Percentiles rank a stretch among this genome's conserved stretches.
Conservation (phyloP, 1,140 invertebrate species). For the Solenopsis fugax region DNA sequence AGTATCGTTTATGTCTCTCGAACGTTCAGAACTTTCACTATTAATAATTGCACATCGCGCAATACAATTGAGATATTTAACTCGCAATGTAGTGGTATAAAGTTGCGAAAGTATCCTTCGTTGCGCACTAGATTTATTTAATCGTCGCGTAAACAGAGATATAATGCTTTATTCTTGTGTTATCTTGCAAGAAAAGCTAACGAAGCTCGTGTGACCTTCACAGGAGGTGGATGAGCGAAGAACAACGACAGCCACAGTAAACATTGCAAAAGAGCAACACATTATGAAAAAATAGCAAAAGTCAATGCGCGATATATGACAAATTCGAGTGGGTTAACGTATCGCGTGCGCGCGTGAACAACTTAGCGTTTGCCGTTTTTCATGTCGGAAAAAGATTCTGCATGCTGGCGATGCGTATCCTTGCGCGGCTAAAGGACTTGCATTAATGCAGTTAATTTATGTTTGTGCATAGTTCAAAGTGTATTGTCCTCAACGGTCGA, state of each 20-base stretch:
- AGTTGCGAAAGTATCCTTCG: not conserved
- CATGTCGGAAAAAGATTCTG: not conserved
- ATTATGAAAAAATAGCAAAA: not conserved
- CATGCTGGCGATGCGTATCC: conserved; percentile 21
- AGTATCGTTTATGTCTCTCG: not conserved
- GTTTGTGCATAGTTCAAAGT: conserved; percentile 76
- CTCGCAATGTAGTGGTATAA: not conserved
- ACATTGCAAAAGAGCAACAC: conserved; percentile 1
- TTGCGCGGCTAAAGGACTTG: conserved; percentile 58
- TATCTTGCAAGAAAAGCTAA: conserved; percentile 53
- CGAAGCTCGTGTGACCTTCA: conserved; percentile 33
- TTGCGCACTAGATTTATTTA: not conserved
- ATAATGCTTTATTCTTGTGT: conserved; percentile 32
- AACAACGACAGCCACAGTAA: conserved; percentile 46
- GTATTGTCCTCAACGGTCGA: conserved; percentile 77
- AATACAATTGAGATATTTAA: not conserved
- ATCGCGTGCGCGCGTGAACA: not conserved
- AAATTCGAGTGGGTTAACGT: conserved; percentile 15
- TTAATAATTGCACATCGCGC: conserved; percentile 5
- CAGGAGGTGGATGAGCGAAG: conserved; percentile 23
- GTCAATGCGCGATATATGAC: not conserved
- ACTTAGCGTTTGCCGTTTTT: not conserved
- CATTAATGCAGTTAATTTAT: conserved; percentile 64
- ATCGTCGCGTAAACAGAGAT: conserved; percentile 44
- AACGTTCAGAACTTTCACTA: not conserved